phyloP scores from a whole-genome alignment of 2,113 vertebrate genomes.

The Phoenicopterus ruber region DNA sequence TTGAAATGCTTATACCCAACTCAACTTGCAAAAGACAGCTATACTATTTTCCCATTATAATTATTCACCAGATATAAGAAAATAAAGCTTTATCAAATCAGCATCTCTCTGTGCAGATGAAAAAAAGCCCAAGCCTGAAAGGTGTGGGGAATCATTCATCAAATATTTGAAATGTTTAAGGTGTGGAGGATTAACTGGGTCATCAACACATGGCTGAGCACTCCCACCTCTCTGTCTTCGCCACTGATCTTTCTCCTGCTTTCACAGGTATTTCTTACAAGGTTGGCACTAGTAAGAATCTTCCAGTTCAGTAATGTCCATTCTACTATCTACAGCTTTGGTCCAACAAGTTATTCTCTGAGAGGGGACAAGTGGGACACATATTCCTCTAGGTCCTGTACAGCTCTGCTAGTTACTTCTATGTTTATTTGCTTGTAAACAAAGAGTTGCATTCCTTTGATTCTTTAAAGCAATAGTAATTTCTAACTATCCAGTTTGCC shows the following conservation, averaged over 20 bases:
- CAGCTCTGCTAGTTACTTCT: neutral
- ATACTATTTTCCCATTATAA: neutral
- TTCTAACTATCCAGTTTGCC: neutral
- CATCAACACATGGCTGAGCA: neutral
- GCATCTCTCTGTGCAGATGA: neutral
- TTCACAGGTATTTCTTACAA: neutral
- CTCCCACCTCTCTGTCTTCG: neutral
- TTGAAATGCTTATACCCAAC: neutral
- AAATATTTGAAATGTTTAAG: neutral
- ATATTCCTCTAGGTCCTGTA: rapidly evolving
- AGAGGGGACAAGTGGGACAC: neutral
- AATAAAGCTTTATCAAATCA: neutral
- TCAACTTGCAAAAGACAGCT: neutral
- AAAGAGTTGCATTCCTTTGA: neutral
- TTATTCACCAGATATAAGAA: neutral
- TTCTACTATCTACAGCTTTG: neutral
- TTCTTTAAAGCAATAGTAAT: neutral
- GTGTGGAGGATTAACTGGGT: neutral
- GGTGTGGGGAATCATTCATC: neutral
- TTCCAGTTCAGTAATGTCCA: rapidly evolving
- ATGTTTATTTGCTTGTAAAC: neutral
- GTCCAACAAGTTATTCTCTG: neutral
- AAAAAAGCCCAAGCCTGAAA: neutral
- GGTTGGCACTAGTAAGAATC: neutral
- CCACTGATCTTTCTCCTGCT: neutral